Base-by-base conservation (phyloP, 2,888 invertebrate species). In the Myopa tessellatipennis region DNA sequence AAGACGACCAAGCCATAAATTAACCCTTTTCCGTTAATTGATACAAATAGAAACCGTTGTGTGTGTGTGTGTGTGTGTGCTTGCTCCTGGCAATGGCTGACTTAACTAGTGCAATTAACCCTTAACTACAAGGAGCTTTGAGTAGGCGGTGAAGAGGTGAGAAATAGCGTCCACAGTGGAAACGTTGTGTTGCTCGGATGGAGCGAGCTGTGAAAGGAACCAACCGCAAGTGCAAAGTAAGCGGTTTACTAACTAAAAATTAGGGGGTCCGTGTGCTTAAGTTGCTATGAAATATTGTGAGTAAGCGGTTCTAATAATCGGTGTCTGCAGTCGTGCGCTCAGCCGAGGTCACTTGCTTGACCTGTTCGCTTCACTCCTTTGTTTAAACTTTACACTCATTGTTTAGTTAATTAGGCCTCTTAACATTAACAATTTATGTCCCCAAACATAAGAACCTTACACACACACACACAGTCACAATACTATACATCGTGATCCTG, bases 21-120 rank as follows among this genome's bases (percentile, higher is more conserved):
- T 88, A 88, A 87, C 87, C 88, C 88, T 87, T 88, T 87, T 81
- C 67, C 85, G 88, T 88, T 88, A 88, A 88, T 88, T 88, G 88
- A 88, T 88, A 88, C 88, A 88, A 88, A 88, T 88, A 85, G 84
- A 87, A 85, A 85, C 77, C 40, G 74, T 84, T 85, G 84, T 83
- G 83, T 81, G 26, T 26, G 26, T 50, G 45, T 67, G 26, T 38
- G 63, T 45, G 63, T 58, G 52, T 58, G 45, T 60, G n/a, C 40
- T 55, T 78, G 74, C 74, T 80, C 83, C 80, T 82, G 85, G 83
- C 84, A 84, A 82, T 85, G 83, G 83, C 83, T 85, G 84, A 84
- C 86, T 61, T 84, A 86, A 85, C 79, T 82, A 81, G 79, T 82
- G 81, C 82, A 82, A 82, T 83, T 83, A 82, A 82, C 79, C 81